Evolutionary conservation across 2,113 vertebrate genomes (phyloP), one percentile per base, ranked within the genome.

Genomic region (Podarcis raffonei): DNA sequence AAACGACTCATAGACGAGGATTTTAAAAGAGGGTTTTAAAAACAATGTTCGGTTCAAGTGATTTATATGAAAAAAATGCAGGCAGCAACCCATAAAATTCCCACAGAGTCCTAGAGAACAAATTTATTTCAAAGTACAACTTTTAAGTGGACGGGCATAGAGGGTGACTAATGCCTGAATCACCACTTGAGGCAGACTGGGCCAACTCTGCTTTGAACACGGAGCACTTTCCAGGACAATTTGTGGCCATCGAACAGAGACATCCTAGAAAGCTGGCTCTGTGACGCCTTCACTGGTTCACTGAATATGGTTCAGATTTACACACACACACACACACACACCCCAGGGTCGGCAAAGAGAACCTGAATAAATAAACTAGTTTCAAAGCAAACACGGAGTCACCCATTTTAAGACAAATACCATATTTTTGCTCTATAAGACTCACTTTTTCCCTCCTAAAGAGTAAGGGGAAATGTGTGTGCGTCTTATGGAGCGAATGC

Each of bases 31-130:
- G 62, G 30, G 72, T 80, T 68, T 76, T 27, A 9, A n/a, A 37
- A 37, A 62, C 59, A 69, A 78, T 37, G 62, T 78, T 84, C 59
- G 68, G 22, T 74, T 53, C 8, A n/a, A 69, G 74, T 89, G 87
- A 89, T 69, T 83, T 83, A 89, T 83, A 53, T 48, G 23, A 25
- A 57, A 89, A 84, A 89, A 89, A 89, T 89, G 81, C 68, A 78
- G 62, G 78, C 35, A 84, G 81, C 32, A 83, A 89, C 59, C 74
- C 81, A 78, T 89, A 89, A 84, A 84, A 89, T 89, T 37, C 62
- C 87, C 81, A 37, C 39, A 83, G 65, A 84, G 87, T 89, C 81
- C 81, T 57, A 89, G 42, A 84, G 74, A 84, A 89, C 87, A 88
- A 75, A 89, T 89, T 77, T 78, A 84, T 84, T 78, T 88, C 74